Base-by-base conservation (phyloP, 2,888 invertebrate species). In the Chironomus tentans region DNA sequence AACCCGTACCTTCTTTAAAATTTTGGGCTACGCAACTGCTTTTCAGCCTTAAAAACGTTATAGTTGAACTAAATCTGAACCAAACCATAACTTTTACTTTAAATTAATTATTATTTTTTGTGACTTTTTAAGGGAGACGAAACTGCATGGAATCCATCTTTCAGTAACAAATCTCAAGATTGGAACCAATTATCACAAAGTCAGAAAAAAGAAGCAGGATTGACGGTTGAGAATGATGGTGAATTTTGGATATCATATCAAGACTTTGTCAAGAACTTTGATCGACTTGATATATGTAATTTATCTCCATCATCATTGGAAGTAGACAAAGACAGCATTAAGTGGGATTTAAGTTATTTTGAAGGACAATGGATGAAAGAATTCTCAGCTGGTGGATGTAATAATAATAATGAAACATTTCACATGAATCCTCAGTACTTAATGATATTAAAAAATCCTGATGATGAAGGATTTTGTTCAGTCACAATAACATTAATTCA, bases 211-310 rank as follows among this genome's bases (percentile, higher is more conserved):
- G 92, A 92, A 77, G 85, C 98, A 77, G 97, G 97, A 0, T 85
- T 98, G 70, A 92, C 90, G 0, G 95, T 96, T 79, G 94, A 94
- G 79, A 88, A 92, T 4, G 98, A 98, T 81, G 98, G 98, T 0
- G 98, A 98, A 84, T 98, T 98, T 84, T 98, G 98, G 98, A 97
- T 97, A 92, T 91, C 95, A 0, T 96, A 89, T 83, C 91, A 91
- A 81, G 98, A 98, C 83, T 97, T 96, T 81, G 86, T 91, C 70
- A 87, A 85, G n/a, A 89, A 93, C 80, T 98, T 97, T 82, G 85
- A 82, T 83, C 89, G 91, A 78, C 87, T 98, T 79, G 97, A 98
- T 84, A 93, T 98, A 78, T 98, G 97, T 82, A 97, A 98, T 83
- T 90, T 98, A 83, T 95, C 93, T 81, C 97, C 97, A 0, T 97